These are phyloP conservation scores for Caranx melampygus DNA, from an alignment of 2,113 vertebrate species.

Conservation along the genomic window DNA sequence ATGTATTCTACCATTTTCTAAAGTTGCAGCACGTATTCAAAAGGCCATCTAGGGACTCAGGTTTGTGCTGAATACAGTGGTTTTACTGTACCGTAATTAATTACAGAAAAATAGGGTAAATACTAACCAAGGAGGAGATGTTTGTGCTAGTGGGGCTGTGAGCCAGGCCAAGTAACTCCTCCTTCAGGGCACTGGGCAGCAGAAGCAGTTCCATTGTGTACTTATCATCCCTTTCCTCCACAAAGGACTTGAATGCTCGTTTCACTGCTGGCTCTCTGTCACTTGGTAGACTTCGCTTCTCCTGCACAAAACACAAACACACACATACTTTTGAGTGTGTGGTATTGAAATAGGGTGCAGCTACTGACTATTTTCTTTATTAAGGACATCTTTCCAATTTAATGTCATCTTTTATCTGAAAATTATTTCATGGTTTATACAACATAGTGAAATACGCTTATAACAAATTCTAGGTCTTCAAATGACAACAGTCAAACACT, in stretches of 20 bases:
- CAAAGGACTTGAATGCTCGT: slow-evolving; percentile 91
- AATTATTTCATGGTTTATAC: too few species aligned
- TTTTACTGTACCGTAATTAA: neutral
- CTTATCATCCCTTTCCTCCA: slow-evolving; percentile 92
- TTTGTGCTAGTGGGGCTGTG: slow-evolving; percentile 74
- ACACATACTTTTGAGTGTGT: neutral
- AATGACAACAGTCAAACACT: too few species aligned
- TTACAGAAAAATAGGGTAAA: neutral
- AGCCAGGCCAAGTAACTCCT: slow-evolving; percentile 89
- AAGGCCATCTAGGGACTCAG: neutral
- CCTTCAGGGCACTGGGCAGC: slow-evolving; percentile 93
- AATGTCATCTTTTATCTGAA: neutral
- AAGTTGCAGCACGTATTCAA: too few species aligned
- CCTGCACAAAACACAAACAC: slow-evolving; percentile 64
- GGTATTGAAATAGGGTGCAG: neutral
- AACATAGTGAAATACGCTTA: neutral
- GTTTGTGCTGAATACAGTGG: neutral
- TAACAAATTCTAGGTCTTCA: too few species aligned
- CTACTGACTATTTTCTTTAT: neutral
- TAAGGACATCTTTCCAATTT: neutral
- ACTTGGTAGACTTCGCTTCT: slow-evolving; percentile 85
- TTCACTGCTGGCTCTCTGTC: slow-evolving; percentile 90
- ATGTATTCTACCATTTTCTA: neutral
- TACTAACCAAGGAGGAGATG: slow-evolving; percentile 63
- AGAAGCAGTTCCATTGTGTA: slow-evolving; percentile 96